Conservation (phyloP, 2,797 vertebrate species). For the Chrosomus eos region DNA sequence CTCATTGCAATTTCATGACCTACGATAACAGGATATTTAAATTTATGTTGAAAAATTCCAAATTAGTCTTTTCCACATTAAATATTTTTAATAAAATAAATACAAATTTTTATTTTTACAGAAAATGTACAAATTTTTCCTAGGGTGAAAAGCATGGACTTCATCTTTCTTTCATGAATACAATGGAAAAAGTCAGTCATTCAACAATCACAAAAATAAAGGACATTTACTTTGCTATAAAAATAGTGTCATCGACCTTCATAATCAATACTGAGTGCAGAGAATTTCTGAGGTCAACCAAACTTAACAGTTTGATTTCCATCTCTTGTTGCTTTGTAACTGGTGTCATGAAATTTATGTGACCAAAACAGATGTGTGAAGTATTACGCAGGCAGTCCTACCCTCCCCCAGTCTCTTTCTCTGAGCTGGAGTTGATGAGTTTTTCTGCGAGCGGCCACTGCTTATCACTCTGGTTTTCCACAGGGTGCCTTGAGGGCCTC, state of each 20-base stretch:
- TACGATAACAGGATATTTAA: not conserved
- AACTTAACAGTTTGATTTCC: not conserved
- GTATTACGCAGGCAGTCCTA: slow-evolving; percentile 15
- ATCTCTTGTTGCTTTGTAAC: not conserved
- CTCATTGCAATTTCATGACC: not conserved
- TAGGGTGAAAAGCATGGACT: not conserved
- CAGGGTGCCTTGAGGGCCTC: slow-evolving; percentile 37
- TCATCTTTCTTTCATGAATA: not conserved
- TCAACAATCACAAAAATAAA: not conserved
- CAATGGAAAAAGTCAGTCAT: not conserved
- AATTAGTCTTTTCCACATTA: slow-evolving; percentile 14
- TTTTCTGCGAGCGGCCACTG: slow-evolving; percentile 23
- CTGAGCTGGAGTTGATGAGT: slow-evolving; percentile 26
- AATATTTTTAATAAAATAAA: slow-evolving; percentile 50
- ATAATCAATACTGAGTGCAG: slow-evolving; percentile 6
- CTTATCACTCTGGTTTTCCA: slow-evolving; percentile 50
- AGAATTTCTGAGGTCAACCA: not conserved
- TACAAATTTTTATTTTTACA: slow-evolving; percentile 40
- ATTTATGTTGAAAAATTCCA: not conserved
- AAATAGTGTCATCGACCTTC: not conserved
- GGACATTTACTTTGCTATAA: not conserved
- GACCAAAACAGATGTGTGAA: not conserved
- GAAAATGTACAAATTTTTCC: slow-evolving; percentile 36
- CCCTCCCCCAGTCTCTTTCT: slow-evolving; percentile 32
- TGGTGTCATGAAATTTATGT: not conserved